phyloP scores from a whole-genome alignment of 2,888 invertebrate genomes.

The Pseudococcus longispinus region DNA sequence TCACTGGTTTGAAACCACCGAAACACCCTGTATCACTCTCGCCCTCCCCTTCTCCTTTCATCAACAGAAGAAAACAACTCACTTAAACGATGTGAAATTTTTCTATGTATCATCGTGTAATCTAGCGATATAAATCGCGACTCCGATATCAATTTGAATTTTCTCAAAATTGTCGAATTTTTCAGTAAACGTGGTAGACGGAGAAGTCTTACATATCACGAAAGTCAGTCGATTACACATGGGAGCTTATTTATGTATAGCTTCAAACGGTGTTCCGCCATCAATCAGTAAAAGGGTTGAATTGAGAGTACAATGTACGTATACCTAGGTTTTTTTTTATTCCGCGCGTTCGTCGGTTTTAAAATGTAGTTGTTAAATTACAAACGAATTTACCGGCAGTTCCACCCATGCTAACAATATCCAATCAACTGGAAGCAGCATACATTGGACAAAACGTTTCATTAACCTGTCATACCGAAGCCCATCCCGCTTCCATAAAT shows the following conservation, averaged over 20 bases:
- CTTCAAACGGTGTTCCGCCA: constrained; percentile 90
- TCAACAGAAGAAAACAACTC: too few species aligned
- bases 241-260: constrained; percentile 92
- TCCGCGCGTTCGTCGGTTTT: not conserved
- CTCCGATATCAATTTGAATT: not conserved
- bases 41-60: too few species aligned
- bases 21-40: too few species aligned
- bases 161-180: constrained; percentile 59
- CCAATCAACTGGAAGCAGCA: constrained; percentile 89
- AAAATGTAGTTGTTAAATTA: not conserved
- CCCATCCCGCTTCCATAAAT: constrained; percentile 90
- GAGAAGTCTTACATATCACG: constrained; percentile 82
- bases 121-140: not conserved
- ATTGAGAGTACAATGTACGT: constrained; percentile 84
- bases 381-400: constrained; percentile 67
- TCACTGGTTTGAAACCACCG: too few species aligned
- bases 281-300: constrained; percentile 86
- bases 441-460: constrained; percentile 87
- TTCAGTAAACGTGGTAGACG: constrained; percentile 86
- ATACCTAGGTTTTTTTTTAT: constrained; percentile 56
- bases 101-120: not conserved
- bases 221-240: constrained; percentile 91
- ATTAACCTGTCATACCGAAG: constrained; percentile 89
- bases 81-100: too few species aligned
- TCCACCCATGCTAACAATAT: constrained; percentile 92